phyloP scores from a whole-genome alignment of 1,140 invertebrate species.

The Leptopilina clavipes region DNA sequence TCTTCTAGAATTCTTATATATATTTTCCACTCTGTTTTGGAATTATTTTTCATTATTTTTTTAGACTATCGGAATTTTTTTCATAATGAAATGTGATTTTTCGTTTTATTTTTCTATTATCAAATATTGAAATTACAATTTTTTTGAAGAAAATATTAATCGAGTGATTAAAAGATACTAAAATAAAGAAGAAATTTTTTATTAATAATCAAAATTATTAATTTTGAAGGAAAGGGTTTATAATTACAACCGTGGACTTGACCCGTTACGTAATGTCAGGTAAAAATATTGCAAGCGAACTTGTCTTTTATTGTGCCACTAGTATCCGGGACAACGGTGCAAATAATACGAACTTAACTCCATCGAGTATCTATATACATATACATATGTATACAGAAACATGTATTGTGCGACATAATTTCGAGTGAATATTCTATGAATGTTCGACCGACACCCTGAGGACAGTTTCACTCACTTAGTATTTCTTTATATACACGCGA shows the following conservation, averaged over 20 bases:
- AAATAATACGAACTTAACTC: conserved; percentile 45
- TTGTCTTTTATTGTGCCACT: conserved; percentile 46
- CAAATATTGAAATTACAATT: too few species aligned
- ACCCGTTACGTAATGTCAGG: neutral
- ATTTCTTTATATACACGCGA: conserved; percentile 37
- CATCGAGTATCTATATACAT: neutral
- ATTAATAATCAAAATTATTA: neutral
- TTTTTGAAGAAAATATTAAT: too few species aligned
- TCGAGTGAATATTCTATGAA: conserved; percentile 10
- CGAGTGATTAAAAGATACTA: too few species aligned
- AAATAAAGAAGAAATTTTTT: too few species aligned
- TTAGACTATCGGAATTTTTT: too few species aligned
- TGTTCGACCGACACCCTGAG: conserved; percentile 9
- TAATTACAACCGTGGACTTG: neutral
- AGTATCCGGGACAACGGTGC: conserved; percentile 51
- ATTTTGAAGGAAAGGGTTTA: neutral
- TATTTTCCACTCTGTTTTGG: neutral
- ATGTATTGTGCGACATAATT: neutral
- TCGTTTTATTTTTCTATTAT: too few species aligned
- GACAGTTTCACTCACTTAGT: conserved; percentile 32
- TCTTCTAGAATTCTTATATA: too few species aligned
- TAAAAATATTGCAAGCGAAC: neutral
- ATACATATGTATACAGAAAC: neutral
- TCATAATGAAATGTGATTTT: too few species aligned
- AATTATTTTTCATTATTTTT: neutral